Percentiles rank a stretch among this genome's conserved stretches.
phyloP scores from a whole-genome alignment of 1,140 invertebrate species.

The Bactericera cockerelli region DNA sequence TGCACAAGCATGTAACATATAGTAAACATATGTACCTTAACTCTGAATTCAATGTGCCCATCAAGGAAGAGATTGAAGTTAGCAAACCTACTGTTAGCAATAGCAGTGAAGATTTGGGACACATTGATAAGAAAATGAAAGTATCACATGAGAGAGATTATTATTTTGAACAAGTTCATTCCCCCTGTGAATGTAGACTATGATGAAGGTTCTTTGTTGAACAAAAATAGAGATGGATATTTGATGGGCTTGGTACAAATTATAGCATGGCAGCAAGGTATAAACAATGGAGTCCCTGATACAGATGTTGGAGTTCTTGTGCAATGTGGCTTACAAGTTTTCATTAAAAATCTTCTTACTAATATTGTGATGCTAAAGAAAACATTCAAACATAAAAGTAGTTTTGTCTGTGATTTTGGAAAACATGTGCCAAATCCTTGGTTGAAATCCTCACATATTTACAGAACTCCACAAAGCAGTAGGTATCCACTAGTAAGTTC shows the following conservation, averaged over 20 bases:
- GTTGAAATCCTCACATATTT: neutral
- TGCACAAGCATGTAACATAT: neutral
- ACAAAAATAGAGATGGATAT: neutral
- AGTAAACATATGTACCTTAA: neutral
- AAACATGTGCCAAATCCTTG: constrained; percentile 1
- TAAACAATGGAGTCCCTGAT: neutral
- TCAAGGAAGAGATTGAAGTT: neutral
- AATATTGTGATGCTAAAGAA: neutral
- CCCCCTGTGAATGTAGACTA: neutral
- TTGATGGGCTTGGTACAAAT: neutral
- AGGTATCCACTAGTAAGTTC: neutral
- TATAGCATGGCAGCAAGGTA: neutral
- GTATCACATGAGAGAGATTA: neutral
- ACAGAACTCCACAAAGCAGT: neutral
- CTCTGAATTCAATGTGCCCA: neutral
- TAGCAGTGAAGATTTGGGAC: neutral
- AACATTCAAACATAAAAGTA: neutral
- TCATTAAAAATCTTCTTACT: constrained; percentile 5
- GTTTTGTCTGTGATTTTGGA: neutral
- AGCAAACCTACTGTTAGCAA: no score
- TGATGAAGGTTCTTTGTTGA: neutral
- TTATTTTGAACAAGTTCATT: neutral
- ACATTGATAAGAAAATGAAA: neutral
- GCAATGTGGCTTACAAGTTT: neutral
- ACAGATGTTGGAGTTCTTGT: neutral